Evolutionary conservation across 2,113 vertebrate species (phyloP).

Genomic region (Ochotona princeps): DNA sequence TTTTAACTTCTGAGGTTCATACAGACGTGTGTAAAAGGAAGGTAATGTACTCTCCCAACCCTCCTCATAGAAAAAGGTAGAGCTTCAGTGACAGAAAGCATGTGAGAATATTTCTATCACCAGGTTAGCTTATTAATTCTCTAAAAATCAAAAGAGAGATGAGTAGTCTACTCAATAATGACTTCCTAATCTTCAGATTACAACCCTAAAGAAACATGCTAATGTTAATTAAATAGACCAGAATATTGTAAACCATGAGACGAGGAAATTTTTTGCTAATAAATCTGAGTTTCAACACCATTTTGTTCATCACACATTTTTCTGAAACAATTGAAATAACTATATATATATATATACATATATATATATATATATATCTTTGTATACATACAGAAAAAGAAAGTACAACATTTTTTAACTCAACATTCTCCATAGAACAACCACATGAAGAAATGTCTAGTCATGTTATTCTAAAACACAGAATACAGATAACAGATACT

Average conservation of each 20-base stretch:
- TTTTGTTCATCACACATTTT: neutral
- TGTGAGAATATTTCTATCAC: neutral
- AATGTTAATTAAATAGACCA: neutral
- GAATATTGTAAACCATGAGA: neutral
- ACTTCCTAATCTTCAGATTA: neutral
- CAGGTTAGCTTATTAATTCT: neutral
- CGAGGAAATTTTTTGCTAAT: neutral
- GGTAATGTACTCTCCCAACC: neutral
- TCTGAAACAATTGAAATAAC: constrained; percentile 15
- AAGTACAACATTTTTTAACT: neutral
- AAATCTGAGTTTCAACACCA: constrained; percentile 14
- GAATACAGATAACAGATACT: constrained; percentile 31
- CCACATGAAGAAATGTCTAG: neutral
- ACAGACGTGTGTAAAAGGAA: neutral
- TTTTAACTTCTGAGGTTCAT: neutral
- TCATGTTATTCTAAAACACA: constrained; percentile 22
- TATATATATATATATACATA: too few relatives aligned
- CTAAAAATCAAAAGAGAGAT: neutral
- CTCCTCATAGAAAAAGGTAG: neutral
- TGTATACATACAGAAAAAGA: neutral
- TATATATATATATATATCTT: too few relatives aligned
- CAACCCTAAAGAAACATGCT: neutral
- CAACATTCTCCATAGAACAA: neutral
- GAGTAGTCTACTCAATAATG: neutral
- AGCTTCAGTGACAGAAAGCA: neutral